phyloP scores from a whole-genome alignment of 1,140 invertebrate genomes.

The Maconellicoccus hirsutus region DNA sequence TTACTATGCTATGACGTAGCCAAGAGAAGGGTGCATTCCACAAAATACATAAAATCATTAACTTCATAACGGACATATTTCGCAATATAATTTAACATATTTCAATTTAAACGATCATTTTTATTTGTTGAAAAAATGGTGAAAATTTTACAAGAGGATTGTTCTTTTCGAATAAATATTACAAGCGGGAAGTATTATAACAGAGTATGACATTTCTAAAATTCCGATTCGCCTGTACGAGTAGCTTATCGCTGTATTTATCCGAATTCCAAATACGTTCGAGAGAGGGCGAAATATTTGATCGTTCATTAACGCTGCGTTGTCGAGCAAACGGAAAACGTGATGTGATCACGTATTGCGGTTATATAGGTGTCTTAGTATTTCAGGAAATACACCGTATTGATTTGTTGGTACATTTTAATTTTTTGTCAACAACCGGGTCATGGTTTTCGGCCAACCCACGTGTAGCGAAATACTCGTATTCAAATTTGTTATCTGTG shows the following conservation, averaged over 20 bases:
- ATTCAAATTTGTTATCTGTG: too few relatives aligned
- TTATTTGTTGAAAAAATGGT: background rate
- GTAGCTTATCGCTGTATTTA: background rate
- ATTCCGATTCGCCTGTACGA: background rate
- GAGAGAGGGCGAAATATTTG: background rate
- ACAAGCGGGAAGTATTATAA: background rate
- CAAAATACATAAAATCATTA: background rate
- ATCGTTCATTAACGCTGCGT: background rate
- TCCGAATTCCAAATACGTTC: background rate
- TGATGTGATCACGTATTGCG: too few relatives aligned
- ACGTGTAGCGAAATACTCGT: too few relatives aligned
- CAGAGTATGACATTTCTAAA: background rate
- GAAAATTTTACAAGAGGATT: background rate
- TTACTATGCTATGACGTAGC: background rate
- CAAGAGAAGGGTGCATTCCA: background rate
- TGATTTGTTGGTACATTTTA: too few relatives aligned
- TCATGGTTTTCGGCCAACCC: too few relatives aligned
- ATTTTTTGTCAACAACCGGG: too few relatives aligned
- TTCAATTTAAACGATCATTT: background rate
- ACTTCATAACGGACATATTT: background rate
- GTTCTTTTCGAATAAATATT: background rate
- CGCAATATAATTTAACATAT: background rate
- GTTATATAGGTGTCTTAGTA: too few relatives aligned
- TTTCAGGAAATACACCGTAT: too few relatives aligned
- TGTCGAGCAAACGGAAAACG: background rate